Conservation (phyloP, 2,797 vertebrate species). For the Danio aesculapii region DNA sequence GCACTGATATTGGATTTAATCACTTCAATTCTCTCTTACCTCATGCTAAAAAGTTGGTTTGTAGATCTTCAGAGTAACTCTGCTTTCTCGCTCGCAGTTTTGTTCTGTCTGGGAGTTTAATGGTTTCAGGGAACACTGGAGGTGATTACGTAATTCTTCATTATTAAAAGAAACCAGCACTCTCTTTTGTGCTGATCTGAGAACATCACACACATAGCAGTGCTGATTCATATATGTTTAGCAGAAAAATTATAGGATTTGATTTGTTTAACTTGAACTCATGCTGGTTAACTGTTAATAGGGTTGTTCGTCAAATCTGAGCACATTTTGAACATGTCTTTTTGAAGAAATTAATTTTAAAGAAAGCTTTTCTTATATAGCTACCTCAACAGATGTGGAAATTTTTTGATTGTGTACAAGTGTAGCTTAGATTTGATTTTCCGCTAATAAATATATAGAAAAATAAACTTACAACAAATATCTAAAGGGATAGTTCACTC, state of each 20-base stretch:
- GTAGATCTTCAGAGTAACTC: conserved; percentile 13
- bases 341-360: too few relatives aligned
- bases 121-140: conserved; percentile 47
- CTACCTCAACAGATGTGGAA: neutral
- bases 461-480: too few relatives aligned
- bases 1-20: conserved; percentile 18
- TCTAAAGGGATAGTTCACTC: too few relatives aligned
- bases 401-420: neutral
- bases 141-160: conserved; percentile 55
- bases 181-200: conserved; percentile 45
- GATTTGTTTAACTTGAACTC: conserved; percentile 1
- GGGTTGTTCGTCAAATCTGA: neutral
- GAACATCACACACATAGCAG: conserved; percentile 24
- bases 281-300: neutral
- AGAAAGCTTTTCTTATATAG: neutral
- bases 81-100: neutral
- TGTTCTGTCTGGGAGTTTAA: conserved; percentile 36
- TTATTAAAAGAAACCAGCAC: conserved; percentile 29
- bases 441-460: neutral
- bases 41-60: conserved; percentile 10
- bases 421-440: neutral
- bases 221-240: conserved; percentile 16
- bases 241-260: neutral
- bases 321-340: too few relatives aligned
- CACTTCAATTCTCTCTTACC: conserved; percentile 24